phyloP scores from a whole-genome alignment of 2,888 invertebrate species.

The Epirrhoe tristata region DNA sequence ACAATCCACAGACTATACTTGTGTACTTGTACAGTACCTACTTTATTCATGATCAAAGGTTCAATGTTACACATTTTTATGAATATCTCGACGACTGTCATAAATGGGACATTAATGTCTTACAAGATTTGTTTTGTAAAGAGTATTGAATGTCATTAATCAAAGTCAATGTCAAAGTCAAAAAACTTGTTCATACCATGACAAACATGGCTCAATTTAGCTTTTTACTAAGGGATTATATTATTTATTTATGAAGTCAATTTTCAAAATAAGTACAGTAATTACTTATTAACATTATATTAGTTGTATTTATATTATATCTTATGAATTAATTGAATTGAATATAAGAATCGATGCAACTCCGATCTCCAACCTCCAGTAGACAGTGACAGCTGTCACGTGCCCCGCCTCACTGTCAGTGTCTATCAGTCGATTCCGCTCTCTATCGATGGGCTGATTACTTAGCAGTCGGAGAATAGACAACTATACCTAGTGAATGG shows the following conservation, averaged over 20 bases:
- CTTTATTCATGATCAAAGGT: constrained; percentile 11
- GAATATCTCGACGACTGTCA: constrained; percentile 1
- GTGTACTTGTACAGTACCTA: background rate
- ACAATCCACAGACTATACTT: constrained; percentile 12
- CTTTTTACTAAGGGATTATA: no score
- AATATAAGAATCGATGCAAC: no score
- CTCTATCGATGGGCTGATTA: constrained; percentile 8
- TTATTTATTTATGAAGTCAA: no score
- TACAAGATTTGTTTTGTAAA: no score
- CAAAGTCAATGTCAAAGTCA: no score
- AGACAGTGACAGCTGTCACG: constrained; percentile 15
- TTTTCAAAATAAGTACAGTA: no score
- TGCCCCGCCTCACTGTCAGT: constrained; percentile 13
- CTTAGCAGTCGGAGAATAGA: background rate
- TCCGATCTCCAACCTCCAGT: background rate
- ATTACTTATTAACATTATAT: no score
- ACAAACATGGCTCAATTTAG: no score
- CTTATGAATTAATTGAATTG: no score
- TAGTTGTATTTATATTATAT: no score
- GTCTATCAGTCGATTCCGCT: constrained; percentile 25
- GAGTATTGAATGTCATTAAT: no score
- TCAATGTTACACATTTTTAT: constrained; percentile 3
- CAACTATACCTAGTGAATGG: background rate
- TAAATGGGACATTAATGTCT: background rate
- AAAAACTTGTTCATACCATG: no score